Evolutionary conservation across 2,113 vertebrate species (phyloP), one percentile per base, ranked within the genome.

Genomic region (Galeopterus variegatus): DNA sequence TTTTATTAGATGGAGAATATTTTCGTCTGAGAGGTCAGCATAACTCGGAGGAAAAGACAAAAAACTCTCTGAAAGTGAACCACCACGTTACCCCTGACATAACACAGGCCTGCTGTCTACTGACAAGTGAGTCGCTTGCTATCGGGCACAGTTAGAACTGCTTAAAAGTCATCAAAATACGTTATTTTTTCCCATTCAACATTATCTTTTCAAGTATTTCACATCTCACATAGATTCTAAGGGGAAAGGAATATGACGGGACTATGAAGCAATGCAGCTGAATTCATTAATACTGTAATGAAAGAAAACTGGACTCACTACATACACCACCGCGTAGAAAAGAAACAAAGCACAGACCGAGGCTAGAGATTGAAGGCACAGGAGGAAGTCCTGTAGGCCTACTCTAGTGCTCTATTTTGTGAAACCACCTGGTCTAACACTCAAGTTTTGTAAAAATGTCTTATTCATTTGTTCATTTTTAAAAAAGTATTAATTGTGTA

Each of bases 1-100:
- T 94, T 97, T 75, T 96, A 97, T 89, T 94, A 96, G 89, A 97
- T 65, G 24, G 79, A 82, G 52, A 97, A 89, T 88, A 91, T 86
- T 97, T 97, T 94, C 31, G 4, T 77, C 72, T 5, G 26, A 56
- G 80, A 90, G 62, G 95, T 95, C 94, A 96, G 85, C n/a, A 52
- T 21, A 88, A 97, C 84, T 90, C 58, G 48, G 82, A 86, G 62
- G 41, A 60, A 81, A 88, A 93, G 64, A 75, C 21, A 33, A 80
- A 72, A 94, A 77, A 33, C 48, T 85, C 79, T 94, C 97, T 18
- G 4, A 69, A 89, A 85, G 54, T 19, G 69, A 95, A 67, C 72
- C 33, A 82, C 82, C 82, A 36, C 1, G 9, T 52, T 54, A 79
- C 31, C 84, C 41, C 92, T 92, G 96, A 97, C 88, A 95, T 58